Base-by-base conservation (phyloP, 2,888 invertebrate genomes). In the Drosophila leonis region DNA sequence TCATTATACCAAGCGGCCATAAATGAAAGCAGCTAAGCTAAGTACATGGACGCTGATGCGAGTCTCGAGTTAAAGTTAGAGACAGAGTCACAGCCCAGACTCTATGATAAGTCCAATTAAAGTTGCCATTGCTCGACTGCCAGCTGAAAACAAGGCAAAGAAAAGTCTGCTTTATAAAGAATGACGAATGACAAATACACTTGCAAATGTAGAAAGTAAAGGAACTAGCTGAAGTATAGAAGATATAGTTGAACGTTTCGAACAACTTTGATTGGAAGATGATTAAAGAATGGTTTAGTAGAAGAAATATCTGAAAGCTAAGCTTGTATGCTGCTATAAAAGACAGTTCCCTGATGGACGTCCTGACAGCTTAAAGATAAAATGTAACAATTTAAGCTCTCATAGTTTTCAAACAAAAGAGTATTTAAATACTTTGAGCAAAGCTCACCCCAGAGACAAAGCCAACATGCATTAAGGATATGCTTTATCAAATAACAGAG, bases 41-140 rank as follows among this genome's bases (percentile, higher is more conserved):
- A 79, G 70, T 79, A 80, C 73, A 75, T 72, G 56, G 41, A 64
- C 64, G 70, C 69, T 56, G 63, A 77, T 57, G 52, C 67, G 42
- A 62, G 62, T 66, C 39, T 41, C 8, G 31, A 61, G 59, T 42
- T 51, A 10, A 57, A 62, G 44, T 51, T 51, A 46, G 54, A 71
- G 54, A 55, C 62, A 73, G 66, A 72, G 44, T 62, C 52, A 62
- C 44, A 72, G 55, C 55, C 72, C 75, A 68, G 75, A 72, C 65
- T 68, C 72, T 65, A 67, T 90, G 85, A 86, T 86, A 86, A 90
- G 89, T 90, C 88, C 90, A 86, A 86, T 90, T 86, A 86, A 86
- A 86, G 72, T 86, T 89, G 81, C 65, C 81, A 78, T 78, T 78
- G 78, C 77, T 62, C 56, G 57, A 68, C 42, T 64, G 54, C 73